Evolutionary conservation across 2,888 invertebrate genomes (phyloP).

Genomic region (Drosophila nr. perissopoda): DNA sequence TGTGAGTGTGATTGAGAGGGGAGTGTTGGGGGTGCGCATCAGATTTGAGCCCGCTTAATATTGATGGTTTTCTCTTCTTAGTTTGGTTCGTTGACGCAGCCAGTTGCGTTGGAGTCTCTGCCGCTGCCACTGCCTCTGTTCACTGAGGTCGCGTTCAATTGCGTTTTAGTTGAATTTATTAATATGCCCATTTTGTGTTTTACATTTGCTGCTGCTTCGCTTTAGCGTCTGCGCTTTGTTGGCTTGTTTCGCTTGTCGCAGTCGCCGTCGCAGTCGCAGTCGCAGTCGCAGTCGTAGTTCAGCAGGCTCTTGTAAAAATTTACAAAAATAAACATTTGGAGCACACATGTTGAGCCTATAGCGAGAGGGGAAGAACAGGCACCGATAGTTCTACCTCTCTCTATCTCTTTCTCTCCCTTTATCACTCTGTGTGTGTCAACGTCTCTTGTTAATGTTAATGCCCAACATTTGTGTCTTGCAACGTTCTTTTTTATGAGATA

Average conservation of each 20-base stretch:
- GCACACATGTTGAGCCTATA: slow-evolving; percentile 70
- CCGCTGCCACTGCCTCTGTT: slow-evolving; percentile 14
- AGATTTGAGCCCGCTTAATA: slow-evolving; percentile 74
- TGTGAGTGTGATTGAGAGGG: slow-evolving; percentile 7
- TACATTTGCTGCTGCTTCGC: slow-evolving; percentile 37
- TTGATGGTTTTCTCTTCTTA: slow-evolving; percentile 55
- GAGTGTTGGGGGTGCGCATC: slow-evolving; percentile 43
- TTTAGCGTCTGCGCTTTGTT: slow-evolving; percentile 48
- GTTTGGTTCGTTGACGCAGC: slow-evolving; percentile 30
- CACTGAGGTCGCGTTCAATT: slow-evolving; percentile 65
- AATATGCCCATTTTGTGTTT: slow-evolving; percentile 61
- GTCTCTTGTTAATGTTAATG: slow-evolving; percentile 50
- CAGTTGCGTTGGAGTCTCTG: slow-evolving; percentile 38
- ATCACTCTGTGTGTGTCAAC: slow-evolving; percentile 17
- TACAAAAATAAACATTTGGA: slow-evolving; percentile 73
- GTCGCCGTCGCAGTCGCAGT: slow-evolving; percentile 5
- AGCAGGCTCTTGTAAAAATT: slow-evolving; percentile 62
- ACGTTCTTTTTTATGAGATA: slow-evolving; percentile 63
- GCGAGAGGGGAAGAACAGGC: slow-evolving; percentile 4
- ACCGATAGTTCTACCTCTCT: slow-evolving; percentile 8
- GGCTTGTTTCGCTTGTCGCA: slow-evolving; percentile 47
- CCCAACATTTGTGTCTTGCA: slow-evolving; percentile 68
- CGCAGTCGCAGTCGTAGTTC: slow-evolving; percentile 39
- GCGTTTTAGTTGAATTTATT: slow-evolving; percentile 72
- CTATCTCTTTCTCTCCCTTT: neutral